phyloP scores from a whole-genome alignment of 2,888 invertebrate genomes.

The Mythimna vitellina region DNA sequence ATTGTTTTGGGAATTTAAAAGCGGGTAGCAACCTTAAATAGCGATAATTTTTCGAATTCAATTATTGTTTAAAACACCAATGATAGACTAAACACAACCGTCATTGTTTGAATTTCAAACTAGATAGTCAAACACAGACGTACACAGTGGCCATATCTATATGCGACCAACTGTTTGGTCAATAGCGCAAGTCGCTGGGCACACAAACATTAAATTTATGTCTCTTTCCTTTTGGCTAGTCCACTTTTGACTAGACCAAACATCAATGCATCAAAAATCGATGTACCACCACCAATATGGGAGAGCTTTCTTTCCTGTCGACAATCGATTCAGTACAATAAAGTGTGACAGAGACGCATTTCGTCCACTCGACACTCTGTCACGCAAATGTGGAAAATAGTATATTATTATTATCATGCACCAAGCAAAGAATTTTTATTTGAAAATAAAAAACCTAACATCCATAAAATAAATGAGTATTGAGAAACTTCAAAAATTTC shows the following conservation, averaged over 20 bases:
- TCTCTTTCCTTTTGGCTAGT: background rate
- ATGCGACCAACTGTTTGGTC: slow-evolving; percentile 33
- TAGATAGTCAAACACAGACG: slow-evolving; percentile 1
- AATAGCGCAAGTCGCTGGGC: slow-evolving; percentile 19
- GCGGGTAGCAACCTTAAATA: background rate
- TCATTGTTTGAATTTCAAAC: background rate
- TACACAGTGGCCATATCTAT: background rate
- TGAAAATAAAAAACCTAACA: too few species aligned
- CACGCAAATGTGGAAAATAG: too few species aligned
- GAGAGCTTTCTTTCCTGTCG: too few species aligned
- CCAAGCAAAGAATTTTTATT: too few species aligned
- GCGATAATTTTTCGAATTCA: background rate
- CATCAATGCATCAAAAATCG: slow-evolving; percentile 29
- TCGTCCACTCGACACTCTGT: too few species aligned
- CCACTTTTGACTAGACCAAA: slow-evolving; percentile 11
- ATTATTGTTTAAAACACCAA: background rate
- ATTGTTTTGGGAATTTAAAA: slow-evolving; percentile 29
- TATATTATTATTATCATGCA: too few species aligned
- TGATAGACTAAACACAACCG: background rate
- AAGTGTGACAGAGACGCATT: too few species aligned
- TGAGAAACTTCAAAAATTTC: too few species aligned
- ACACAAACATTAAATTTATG: slow-evolving; percentile 13
- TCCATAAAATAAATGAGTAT: too few species aligned
- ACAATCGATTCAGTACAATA: too few species aligned
- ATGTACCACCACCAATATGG: slow-evolving; percentile 13